Base-by-base conservation (phyloP, 35 echinoderm and acorn worm species). In the Anneissia japonica region DNA sequence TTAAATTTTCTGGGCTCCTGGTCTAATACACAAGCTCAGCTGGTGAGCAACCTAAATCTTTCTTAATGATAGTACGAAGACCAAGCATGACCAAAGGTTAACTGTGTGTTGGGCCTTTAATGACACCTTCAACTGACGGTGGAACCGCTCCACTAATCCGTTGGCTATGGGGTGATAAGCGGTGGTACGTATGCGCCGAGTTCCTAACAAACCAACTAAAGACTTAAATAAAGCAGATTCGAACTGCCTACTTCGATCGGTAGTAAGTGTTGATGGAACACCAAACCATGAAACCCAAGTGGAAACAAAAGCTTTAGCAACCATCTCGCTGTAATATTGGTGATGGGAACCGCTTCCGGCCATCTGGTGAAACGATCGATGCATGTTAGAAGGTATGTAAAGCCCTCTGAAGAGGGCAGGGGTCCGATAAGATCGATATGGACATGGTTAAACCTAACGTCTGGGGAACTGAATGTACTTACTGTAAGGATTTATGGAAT, bases 341-440 rank as follows among this genome's bases (percentile, higher is more conserved):
- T 3, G 45, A 82, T 39, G 13, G 80, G 80, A 16, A 82, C 45
- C 16, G 82, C 45, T 51, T 34, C 35, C 4, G 31, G 0, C 72
- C 35, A 77, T 35, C 64, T 86, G 10, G 84, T 76, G 41, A 76
- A 86, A 13, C 84, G 23, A 35, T 87, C 35, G n/a, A 79, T 51
- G 74, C 77, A 51, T 10, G 85, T 87, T 3, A 87, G 39, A 32
- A 91, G 77, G 33, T 86, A 91, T 7, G 76, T 41, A 51, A 21
- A 74, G 2, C 90, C 77, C 4, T 87, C 55, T 13, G 90, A 91
- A 30, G 78, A 72, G 12, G 78, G 84, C 0, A 91, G 64, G 0
- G 90, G 90, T 21, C 90, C 90, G 0, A 91, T 79, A 26, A 87
- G 28, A 46, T 91, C 84, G 26, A 91, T 46, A 33, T 91, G 84